Evolutionary conservation across 2,888 invertebrate genomes (phyloP).

Genomic region (Adineta ricciae): DNA sequence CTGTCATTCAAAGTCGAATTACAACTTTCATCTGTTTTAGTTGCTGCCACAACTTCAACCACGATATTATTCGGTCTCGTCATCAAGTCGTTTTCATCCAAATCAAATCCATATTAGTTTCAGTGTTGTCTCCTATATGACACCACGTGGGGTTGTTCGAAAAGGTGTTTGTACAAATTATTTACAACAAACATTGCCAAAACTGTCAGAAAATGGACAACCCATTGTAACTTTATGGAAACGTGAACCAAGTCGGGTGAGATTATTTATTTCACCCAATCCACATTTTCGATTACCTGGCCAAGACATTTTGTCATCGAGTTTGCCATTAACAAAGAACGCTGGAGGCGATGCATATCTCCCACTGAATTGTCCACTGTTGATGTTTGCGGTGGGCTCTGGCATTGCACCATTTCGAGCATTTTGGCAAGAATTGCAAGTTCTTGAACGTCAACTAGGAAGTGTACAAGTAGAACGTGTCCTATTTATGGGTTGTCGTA

Average conservation of each 20-base stretch:
- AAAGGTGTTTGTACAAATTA: conserved; percentile 30
- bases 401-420: conserved; percentile 87
- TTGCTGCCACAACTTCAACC: conserved; percentile 28
- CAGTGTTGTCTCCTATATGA: not conserved
- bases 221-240: too few relatives aligned
- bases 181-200: conserved; percentile 22
- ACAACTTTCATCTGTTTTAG: not conserved
- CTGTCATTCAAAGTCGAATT: too few relatives aligned
- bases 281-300: conserved; percentile 70
- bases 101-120: conserved; percentile 26
- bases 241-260: too few relatives aligned
- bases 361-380: conserved; percentile 69
- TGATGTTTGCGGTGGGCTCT: conserved; percentile 67
- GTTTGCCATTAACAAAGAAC: conserved; percentile 43
- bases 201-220: too few relatives aligned
- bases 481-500: conserved; percentile 48
- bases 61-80: conserved; percentile 28
- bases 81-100: not conserved
- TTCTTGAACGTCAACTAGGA: conserved; percentile 23
- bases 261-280: not conserved
- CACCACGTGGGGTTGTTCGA: not conserved
- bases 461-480: not conserved
- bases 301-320: conserved; percentile 57
- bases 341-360: too few relatives aligned
- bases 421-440: conserved; percentile 71